A percentile compares a stretch with the other conserved stretches of the same genome.
Conservation (phyloP, 2,888 invertebrate genomes). For the Auanema freiburgensis region DNA sequence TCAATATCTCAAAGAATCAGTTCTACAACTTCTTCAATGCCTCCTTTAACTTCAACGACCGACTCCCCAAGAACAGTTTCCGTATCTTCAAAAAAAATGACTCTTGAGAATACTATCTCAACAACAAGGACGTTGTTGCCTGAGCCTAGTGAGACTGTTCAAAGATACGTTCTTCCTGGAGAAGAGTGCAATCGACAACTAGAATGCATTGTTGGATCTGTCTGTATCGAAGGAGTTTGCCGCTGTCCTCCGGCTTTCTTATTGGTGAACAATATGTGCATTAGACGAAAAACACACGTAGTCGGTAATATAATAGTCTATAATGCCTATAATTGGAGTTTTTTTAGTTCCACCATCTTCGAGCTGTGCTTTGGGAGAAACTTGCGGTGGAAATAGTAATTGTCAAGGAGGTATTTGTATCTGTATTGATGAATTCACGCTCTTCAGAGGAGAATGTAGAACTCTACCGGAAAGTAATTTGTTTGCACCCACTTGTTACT, state of each 20-base stretch:
- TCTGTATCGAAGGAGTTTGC: constrained; percentile 43
- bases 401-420: constrained; percentile 53
- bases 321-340: background rate
- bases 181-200: constrained; percentile 24
- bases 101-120: no score
- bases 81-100: constrained; percentile 13
- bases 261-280: constrained; percentile 34
- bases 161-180: constrained; percentile 25
- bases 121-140: no score
- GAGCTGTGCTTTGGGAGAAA: constrained; percentile 46
- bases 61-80: constrained; percentile 7
- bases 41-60: constrained; percentile 10
- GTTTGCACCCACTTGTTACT: background rate
- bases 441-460: constrained; percentile 38
- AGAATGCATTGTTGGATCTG: constrained; percentile 39
- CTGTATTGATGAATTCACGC: constrained; percentile 43
- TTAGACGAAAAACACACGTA: constrained; percentile 25
- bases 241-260: constrained; percentile 42
- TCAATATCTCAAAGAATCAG: no score
- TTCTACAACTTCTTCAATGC: constrained; percentile 7
- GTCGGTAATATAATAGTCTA: constrained; percentile 1
- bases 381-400: constrained; percentile 52
- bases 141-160: no score
- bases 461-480: constrained; percentile 13
- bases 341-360: constrained; percentile 48